Evolutionary conservation across 2,888 invertebrate species (phyloP), one percentile per base, ranked within the genome.

Genomic region (Metopia argyrocephala): DNA sequence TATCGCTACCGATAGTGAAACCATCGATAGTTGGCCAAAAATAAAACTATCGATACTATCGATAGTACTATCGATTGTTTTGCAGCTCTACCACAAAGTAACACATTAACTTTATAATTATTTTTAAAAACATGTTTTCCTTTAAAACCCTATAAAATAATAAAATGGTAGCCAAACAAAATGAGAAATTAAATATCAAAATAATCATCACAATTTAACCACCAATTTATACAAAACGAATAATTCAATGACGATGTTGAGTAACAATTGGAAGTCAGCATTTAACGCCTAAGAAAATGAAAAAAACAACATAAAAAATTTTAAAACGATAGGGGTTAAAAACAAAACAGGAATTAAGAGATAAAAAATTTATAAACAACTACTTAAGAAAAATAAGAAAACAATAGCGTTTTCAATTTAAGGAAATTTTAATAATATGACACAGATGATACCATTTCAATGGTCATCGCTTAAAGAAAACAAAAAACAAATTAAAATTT

Each of bases 401-500:
- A 73, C 71, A 78, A 65, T 65, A 78, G 71, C 61, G 27, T 48
- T 69, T 52, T 18, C 12, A n/a, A n/a, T 76, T 78, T 57, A 78
- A 78, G 66, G 54, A 48, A 54, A 78, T 62, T 73, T n/a, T n/a
- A n/a, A n/a, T n/a, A n/a, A 68, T 68, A 57, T 70, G 64, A 68
- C 75, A 61, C 79, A 79, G 79, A 75, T 79, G 79, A 79, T 70
- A 69, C 79, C 75, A 59, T 70, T 75, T 75, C 66, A 79, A 79
- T 61, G 54, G 65, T 18, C 64, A 61, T 75, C 65, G 69, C 56
- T 69, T 61, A 12, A 31, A 45, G 20, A 66, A 73, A n/a, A n/a
- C 12, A 15, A 38, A 38, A 38, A 38, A 12, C 38, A 38, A 38
- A 38, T 38, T 12, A 38, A 38, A 38, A n/a, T n/a, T 15, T n/a